Evolutionary conservation across 2,888 invertebrate genomes (phyloP).

Genomic region (Mechanitis messenoides): DNA sequence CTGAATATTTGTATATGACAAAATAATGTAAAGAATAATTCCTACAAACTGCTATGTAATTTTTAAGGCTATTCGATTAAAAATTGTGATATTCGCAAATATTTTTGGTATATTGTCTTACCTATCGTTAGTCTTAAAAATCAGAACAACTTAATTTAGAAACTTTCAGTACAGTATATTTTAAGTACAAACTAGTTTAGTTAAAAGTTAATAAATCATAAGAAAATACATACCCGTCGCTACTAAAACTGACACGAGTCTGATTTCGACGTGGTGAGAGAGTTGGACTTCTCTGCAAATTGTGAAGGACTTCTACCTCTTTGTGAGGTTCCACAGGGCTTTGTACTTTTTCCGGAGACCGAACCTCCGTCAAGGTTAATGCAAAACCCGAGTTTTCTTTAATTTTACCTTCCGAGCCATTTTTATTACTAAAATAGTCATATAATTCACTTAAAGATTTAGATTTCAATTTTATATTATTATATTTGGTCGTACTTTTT

Average conservation of each 20-base stretch:
- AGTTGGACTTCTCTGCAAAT: slow-evolving; percentile 79
- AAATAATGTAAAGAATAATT: too few species aligned
- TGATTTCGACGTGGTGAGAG: slow-evolving; percentile 73
- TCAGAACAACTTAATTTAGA: too few species aligned
- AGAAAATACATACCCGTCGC: slow-evolving; percentile 56
- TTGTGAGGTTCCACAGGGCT: slow-evolving; percentile 77
- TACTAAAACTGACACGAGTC: slow-evolving; percentile 57
- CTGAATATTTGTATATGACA: too few species aligned
- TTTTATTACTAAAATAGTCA: slow-evolving; percentile 67
- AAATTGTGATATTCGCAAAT: too few species aligned
- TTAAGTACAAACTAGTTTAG: too few species aligned
- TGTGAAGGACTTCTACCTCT: slow-evolving; percentile 81
- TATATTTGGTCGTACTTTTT: slow-evolving; percentile 44
- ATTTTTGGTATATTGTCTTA: too few species aligned
- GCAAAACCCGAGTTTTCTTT: slow-evolving; percentile 56
- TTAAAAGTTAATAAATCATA: too few species aligned
- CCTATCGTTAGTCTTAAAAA: too few species aligned
- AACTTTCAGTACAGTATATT: too few species aligned
- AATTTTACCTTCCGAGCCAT: slow-evolving; percentile 42
- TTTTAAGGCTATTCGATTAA: too few species aligned
- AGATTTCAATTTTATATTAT: slow-evolving; percentile 61
- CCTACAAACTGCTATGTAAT: too few species aligned
- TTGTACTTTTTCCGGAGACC: slow-evolving; percentile 58
- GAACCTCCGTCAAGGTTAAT: slow-evolving; percentile 54
- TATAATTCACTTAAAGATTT: slow-evolving; percentile 71